Evolutionary conservation across 2,888 invertebrate genomes (phyloP), one percentile per base, ranked within the genome.

Genomic region (Sinopyrophorus schimmeli): DNA sequence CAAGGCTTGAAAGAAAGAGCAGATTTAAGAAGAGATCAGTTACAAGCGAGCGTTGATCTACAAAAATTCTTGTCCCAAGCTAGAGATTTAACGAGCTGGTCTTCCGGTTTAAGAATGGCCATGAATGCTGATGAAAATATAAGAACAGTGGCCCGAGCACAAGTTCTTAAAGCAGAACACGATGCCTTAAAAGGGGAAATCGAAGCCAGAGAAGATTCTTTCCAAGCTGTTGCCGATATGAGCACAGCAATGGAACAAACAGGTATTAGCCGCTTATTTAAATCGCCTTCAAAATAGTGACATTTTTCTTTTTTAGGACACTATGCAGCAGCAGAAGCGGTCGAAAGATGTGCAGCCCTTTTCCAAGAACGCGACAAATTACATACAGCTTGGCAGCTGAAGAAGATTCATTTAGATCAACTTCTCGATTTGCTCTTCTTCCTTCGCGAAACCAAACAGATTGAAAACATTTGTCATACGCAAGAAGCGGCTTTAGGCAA

Each of bases 391-490:
- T 96, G 95, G 93, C 89, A 91, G 54, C 82, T 87, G 40, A 87
- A 93, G 62, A 92, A 92, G 70, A 85, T 92, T 34, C 87, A 90
- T 64, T 74, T 94, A 26, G 92, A 93, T 69, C 93, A 96, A 71
- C 80, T 93, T 53, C 90, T 92, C 53, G 94, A 96, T 73, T 79
- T 95, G 63, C 95, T 96, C 74, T 89, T 92, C 72, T 97, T 98
- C 83, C 74, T 94, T 54, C 79, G 96, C 1, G 98, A 98, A 74
- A 92, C 93, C 7, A 92, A 92, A 66, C 90, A 92, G 71, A 81
- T 98, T 50, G 91, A 95, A 67, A 89, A 92, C 55, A 80, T 91
- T 7, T 91, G 93, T 53, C 85, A 86, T 7, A 83, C 90, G 0
- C 96, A 97, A 74, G 94, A 96, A 67, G 88, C 87, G 0, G 82